Evolutionary conservation across 2,797 vertebrate species (phyloP).

Genomic region (Phrynocephalus vlangalii): DNA sequence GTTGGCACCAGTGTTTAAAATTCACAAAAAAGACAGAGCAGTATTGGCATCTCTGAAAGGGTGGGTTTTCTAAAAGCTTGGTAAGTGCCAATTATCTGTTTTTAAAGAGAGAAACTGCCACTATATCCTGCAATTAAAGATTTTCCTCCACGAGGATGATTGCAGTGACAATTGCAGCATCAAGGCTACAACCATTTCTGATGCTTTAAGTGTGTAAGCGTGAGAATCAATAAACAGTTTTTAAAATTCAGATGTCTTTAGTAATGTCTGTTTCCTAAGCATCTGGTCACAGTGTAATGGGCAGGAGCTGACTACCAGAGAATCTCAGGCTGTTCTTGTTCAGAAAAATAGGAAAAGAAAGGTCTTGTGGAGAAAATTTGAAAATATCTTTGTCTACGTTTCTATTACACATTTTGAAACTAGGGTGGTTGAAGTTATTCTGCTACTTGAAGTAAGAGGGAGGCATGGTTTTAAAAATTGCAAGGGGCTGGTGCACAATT

Average conservation of each 20-base stretch:
- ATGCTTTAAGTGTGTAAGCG: constrained; percentile 55
- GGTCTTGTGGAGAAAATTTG: not conserved
- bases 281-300: constrained; percentile 4
- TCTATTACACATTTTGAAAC: no score
- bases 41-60: constrained; percentile 39
- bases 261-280: constrained; percentile 35
- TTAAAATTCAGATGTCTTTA: constrained; percentile 53
- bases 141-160: constrained; percentile 35
- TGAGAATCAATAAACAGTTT: constrained; percentile 49
- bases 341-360: not conserved
- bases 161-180: constrained; percentile 38
- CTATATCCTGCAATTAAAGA: constrained; percentile 67
- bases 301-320: constrained; percentile 45
- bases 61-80: constrained; percentile 36
- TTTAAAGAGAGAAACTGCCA: constrained; percentile 64
- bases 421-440: no score
- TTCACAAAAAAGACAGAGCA: constrained; percentile 36
- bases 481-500: no score
- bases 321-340: not conserved
- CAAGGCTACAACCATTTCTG: constrained; percentile 27
- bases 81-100: constrained; percentile 57
- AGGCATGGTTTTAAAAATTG: no score
- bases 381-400: not conserved
- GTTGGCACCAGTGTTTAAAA: constrained; percentile 36
- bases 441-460: no score